phyloP scores from a whole-genome alignment of 2,888 invertebrate species.

The Eulithis prunata region DNA sequence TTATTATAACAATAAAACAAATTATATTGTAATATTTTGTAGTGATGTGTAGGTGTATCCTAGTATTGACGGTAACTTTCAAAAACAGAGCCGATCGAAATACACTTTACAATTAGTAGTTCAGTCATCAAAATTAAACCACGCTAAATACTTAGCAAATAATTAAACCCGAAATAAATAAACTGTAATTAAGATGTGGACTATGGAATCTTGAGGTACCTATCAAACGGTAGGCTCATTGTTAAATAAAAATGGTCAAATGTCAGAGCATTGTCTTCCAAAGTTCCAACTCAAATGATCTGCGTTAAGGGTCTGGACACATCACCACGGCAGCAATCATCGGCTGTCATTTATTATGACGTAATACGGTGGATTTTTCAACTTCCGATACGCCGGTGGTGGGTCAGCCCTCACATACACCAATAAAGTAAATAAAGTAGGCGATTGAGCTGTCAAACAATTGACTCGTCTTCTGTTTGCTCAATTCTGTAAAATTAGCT shows the following conservation, averaged over 20 bases:
- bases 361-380: too few relatives aligned
- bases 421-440: too few relatives aligned
- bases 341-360: too few relatives aligned
- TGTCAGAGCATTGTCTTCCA: conserved; percentile 48
- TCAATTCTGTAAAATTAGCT: conserved; percentile 40
- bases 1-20: conserved; percentile 41
- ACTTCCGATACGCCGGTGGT: too few relatives aligned
- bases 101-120: background rate
- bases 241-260: conserved; percentile 8
- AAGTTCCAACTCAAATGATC: conserved; percentile 38
- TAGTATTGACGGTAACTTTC: conserved; percentile 39
- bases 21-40: conserved; percentile 53
- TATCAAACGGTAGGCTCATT: background rate
- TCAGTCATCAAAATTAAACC: background rate
- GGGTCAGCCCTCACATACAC: too few relatives aligned
- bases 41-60: conserved; percentile 42
- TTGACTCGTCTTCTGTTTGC: conserved; percentile 39
- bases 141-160: background rate
- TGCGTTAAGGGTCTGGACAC: too few relatives aligned
- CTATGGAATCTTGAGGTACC: conserved; percentile 1
- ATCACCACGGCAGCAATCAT: too few relatives aligned
- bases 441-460: conserved; percentile 34
- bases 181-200: background rate
- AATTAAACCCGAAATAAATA: background rate
- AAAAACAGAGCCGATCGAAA: conserved; percentile 5